Base-by-base conservation (phyloP, 2,888 invertebrate genomes). In the Portevinia maculata region DNA sequence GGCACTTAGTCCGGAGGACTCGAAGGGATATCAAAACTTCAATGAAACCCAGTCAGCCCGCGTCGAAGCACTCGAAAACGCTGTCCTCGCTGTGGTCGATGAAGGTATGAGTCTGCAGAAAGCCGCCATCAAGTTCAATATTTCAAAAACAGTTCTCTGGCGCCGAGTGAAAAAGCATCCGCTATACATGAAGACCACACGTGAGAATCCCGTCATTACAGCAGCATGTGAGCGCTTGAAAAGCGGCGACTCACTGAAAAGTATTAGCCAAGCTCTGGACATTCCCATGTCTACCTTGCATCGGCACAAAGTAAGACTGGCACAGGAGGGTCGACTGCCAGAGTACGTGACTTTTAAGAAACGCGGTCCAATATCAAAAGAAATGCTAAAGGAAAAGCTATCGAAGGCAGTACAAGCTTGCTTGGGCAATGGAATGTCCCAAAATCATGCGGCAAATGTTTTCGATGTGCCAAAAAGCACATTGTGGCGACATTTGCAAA, bases 251-350 rank as follows among this genome's bases (percentile, higher is more conserved):
- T 89, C 90, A 0, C 74, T 91, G 0, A 91, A 90, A 75, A 90
- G 87, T 79, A 89, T 90, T 21, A 90, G 90, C 39, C 88, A 89
- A 60, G 89, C 89, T 44, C 84, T 90, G 9, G 87, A 88, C n/a
- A 91, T 91, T 83, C 90, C 90, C n/a, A 90, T 91, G 88, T 90
- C 90, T 0, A 91, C 90, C 3, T 78, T 91, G 15, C 90, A 91
- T 79, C 86, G 90, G 0, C 90, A 91, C 55, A 91, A 91, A 74
- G 89, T 90, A 0, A 87, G 90, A 2, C 85, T 91, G 0, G 88
- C 89, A 0, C 87, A 88, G 17, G 88, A 89, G 48, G 90, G 90
- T 0, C 88, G 89, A 0, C 75, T 91, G 9, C 90, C 90, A 0
- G 88, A 89, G 3, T 88, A 88, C 79, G 88, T 90, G 1, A 86